Base-by-base conservation (phyloP, 2,888 invertebrate species). In the Trilocha varians region DNA sequence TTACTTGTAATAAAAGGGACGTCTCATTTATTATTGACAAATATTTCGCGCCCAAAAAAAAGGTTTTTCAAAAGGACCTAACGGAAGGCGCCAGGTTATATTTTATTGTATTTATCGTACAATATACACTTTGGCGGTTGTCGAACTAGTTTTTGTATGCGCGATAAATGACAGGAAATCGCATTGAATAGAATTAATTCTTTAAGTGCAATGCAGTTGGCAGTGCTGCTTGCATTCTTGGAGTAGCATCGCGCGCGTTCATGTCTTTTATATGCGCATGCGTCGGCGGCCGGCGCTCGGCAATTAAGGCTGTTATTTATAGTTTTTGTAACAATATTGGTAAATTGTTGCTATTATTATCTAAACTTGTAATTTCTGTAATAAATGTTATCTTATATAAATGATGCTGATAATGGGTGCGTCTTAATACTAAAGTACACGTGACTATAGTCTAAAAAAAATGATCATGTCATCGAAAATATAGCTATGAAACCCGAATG, bases 11-110 rank as follows among this genome's bases (percentile, higher is more conserved):
- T 83, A 83, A 82, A 83, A 77, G 62, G 77, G 70, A 84, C 79
- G 78, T 80, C 83, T 84, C 78, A 83, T 80, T 84, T 83, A 84
- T 82, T 84, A 82, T 83, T 84, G 78, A 83, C 80, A 84, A 83
- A 84, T 83, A 83, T 83, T 83, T 82, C 80, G 77, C 78, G 65
- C 63, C 61, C 54, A 75, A 25, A 78, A 78, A 78, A 70, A 52
- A 42, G 62, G n/a, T n/a, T 63, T 62, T 66, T 62, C 48, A 70
- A 67, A 67, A 55, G 54, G 53, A 53, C 55, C 60, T 70, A 77
- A 78, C 80, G 77, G 82, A 79, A 84, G 83, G 83, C 83, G 83
- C 83, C 83, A 74, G 66, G 62, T 72, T 60, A 64, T 53, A 75
- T 69, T 76, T 74, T 71, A 77, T 75, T 74, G 68, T 72, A 65